Conservation (phyloP, 2,888 invertebrate genomes). For the Acronicta leporina region DNA sequence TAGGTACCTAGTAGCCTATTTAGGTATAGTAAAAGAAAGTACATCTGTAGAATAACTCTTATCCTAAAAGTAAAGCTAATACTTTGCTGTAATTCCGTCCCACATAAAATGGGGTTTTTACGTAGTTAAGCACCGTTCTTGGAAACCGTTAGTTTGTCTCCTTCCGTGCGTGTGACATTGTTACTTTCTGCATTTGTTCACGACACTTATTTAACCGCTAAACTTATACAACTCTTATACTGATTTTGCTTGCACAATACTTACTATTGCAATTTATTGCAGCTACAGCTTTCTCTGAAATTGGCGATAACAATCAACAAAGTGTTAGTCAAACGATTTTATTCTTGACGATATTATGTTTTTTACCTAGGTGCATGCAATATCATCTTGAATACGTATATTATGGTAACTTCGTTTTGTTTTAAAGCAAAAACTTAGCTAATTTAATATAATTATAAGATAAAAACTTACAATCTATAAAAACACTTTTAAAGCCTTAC, state of each 20-base stretch:
- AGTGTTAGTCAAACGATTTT: constrained; percentile 25
- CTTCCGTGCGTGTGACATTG: constrained; percentile 62
- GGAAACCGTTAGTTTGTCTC: constrained; percentile 66
- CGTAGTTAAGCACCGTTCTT: constrained; percentile 57
- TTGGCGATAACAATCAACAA: constrained; percentile 44
- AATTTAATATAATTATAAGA: too few species aligned
- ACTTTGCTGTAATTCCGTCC: constrained; percentile 43
- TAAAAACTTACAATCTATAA: too few species aligned
- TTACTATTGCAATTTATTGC: constrained; percentile 54
- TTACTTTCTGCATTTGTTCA: constrained; percentile 65
- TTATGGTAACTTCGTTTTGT: too few species aligned
- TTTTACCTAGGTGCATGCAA: constrained; percentile 23
- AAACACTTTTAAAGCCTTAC: too few species aligned
- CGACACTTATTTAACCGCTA: constrained; percentile 40
- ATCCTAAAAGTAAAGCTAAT: constrained; percentile 52
- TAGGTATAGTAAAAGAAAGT: constrained; percentile 18
- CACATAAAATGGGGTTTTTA: constrained; percentile 53
- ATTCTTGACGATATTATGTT: constrained; percentile 5
- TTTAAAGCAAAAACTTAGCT: too few species aligned
- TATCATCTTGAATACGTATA: neutral
- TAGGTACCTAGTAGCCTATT: constrained; percentile 34
- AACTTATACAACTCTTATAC: constrained; percentile 46
- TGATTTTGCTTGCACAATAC: constrained; percentile 57
- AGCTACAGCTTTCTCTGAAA: constrained; percentile 56
- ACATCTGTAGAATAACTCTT: constrained; percentile 33